Conservation (phyloP, 2,113 vertebrate species). For the Aspidoscelis tigris region DNA sequence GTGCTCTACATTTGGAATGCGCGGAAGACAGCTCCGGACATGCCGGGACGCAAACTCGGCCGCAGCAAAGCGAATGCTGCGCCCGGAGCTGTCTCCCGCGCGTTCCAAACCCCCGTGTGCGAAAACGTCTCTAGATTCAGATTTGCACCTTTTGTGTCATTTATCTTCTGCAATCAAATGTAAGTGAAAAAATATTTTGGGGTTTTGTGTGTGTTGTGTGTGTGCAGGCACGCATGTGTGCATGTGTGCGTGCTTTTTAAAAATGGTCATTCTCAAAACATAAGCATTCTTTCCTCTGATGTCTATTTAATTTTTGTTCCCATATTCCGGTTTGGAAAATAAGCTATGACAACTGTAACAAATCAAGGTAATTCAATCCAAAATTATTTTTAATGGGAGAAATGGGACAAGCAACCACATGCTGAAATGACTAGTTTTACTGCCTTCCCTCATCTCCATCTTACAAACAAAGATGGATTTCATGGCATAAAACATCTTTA, state of each 20-base stretch:
- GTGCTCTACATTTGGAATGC: too few relatives aligned
- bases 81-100: too few relatives aligned
- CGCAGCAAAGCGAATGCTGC: too few relatives aligned
- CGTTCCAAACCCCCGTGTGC: too few relatives aligned
- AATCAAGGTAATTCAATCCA: neutral
- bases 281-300: neutral
- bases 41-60: too few relatives aligned
- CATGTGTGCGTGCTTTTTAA: neutral
- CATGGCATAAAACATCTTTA: neutral
- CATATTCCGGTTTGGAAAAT: slow-evolving; percentile 4
- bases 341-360: slow-evolving; percentile 1
- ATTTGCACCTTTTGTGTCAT: neutral
- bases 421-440: neutral
- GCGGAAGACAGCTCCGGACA: too few relatives aligned
- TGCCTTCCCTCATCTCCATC: neutral
- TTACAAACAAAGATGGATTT: neutral
- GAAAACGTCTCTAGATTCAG: neutral
- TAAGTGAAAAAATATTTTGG: neutral
- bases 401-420: neutral
- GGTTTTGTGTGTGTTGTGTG: too few relatives aligned
- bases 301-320: neutral
- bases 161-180: neutral
- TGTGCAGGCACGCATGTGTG: too few relatives aligned
- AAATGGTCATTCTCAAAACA: neutral
- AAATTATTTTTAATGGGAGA: neutral